Base-by-base conservation (phyloP, 2,797 vertebrate genomes). In the Onychomys torridus region DNA sequence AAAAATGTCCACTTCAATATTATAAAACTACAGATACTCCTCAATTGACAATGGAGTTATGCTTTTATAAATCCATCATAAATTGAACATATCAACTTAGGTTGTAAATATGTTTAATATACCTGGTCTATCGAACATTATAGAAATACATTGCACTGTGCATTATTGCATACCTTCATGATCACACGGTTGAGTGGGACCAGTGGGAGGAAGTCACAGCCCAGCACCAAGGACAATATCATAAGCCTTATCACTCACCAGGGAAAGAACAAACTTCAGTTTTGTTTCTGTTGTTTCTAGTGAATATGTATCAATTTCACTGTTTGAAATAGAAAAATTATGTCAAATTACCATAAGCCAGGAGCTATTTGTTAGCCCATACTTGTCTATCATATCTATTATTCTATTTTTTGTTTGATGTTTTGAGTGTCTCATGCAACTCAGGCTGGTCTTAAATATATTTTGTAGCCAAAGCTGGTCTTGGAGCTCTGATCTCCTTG, bases 391-490 rank as follows among this genome's bases (percentile, higher is more conserved):
- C 52, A 77, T 55, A 82, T 90, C n/a, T 69, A 11, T 71, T 25
- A 32, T 92, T 88, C 87, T 76, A 84, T 95, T 89, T 75, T 17
- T 69, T 90, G 84, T 46, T 77, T n/a, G 46, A 63, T 69, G 6
- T n/a, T 10, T 52, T 69, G 19, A 86, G 43, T 19, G 43, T 69
- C 29, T 46, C 11, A 14, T 49, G 19, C 29, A 55, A 40, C 49
- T 2, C 4, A 32, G 49, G 34, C 34, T 87, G 65, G 25, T 71
- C 46, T 40, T 71, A 87, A 87, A 27, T 29, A 29, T 57, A 4
- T 14, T 55, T 25, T 89, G 37, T 46, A 89, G 71, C 40, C 40
- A 76, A 77, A n/a, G 73, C 2, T 89, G 57, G 21, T 16, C 29
- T 76, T 13, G 14, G 40, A 77, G 13, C 11, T 55, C 17, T 88